Base-by-base conservation (phyloP, 2,797 vertebrate genomes). In the Clarias pachynema region DNA sequence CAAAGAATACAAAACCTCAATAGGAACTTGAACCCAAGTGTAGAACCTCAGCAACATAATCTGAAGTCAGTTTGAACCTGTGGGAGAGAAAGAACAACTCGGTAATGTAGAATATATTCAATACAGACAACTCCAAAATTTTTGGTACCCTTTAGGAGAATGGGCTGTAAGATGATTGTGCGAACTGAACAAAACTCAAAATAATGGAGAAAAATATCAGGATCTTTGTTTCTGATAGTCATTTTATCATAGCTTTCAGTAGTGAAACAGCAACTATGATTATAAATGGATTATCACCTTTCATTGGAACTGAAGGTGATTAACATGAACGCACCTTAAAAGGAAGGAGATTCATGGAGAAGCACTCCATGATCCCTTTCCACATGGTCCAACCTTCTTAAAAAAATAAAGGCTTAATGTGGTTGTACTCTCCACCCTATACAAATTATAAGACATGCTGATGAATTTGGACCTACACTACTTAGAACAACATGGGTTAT, bases 1-100 rank as follows among this genome's bases (percentile, higher is more conserved):
- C 94, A 95, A 93, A 93, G 89, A 93, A 94, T 94, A 95, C 88
- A 95, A 95, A 95, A 94, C n/a, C 57, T 44, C 65, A 65, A 86
- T 85, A 81, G 20, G 37, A 95, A 93, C 16, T 56, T 44, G 74
- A 62, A 85, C 87, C 82, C 18, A 34, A 59, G 9, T 60, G 5
- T 3, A n/a, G 31, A 15, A 60, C 20, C 34, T 78, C 31, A 78
- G 56, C 9, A 22, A 24, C 18, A 34, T 57, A 8, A 31, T 22
- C 75, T 60, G 56, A 60, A 78, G 20, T 60, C 56, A 15, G n/a
- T 22, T 37, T 49, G 9, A 8, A 69, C 81, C 86, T 87, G 70
- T 62, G 63, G 16, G 7, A 65, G 20, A 73, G 29, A 69, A 31
- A 40, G 6, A 57, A 78, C 8, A 44, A n/a, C 5, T 34, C 12